Conservation (phyloP, 2,113 vertebrate genomes). For the Limanda limanda region DNA sequence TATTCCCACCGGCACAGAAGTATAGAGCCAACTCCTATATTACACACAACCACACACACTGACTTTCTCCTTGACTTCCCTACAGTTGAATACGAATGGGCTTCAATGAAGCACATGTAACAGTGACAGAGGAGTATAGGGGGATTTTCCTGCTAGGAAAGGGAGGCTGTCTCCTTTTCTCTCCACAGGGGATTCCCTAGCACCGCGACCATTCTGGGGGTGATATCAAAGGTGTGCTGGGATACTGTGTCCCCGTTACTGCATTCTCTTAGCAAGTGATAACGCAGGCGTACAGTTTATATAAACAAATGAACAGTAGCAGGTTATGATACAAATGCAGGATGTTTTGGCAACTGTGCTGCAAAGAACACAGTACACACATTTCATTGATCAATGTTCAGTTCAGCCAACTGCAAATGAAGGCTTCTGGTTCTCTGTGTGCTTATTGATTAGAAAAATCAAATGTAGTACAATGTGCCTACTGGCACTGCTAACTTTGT, state of each 20-base stretch:
- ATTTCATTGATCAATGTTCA: constrained; percentile 28
- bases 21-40: constrained; percentile 70
- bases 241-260: not conserved
- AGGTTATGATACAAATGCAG: constrained; percentile 3
- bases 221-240: constrained; percentile 15
- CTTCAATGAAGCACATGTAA: constrained; percentile 70
- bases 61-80: constrained; percentile 69
- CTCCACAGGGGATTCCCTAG: constrained; percentile 51
- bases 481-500: constrained; percentile 1
- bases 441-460: constrained; percentile 31
- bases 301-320: not conserved
- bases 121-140: constrained; percentile 46
- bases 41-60: constrained; percentile 53
- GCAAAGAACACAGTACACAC: not conserved
- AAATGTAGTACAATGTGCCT: not conserved
- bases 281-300: not conserved
- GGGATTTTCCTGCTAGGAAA: constrained; percentile 55
- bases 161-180: constrained; percentile 38
- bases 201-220: not conserved
- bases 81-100: constrained; percentile 67
- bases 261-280: not conserved
- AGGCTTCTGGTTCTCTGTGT: constrained; percentile 12
- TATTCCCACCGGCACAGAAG: constrained; percentile 75
- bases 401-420: constrained; percentile 15
- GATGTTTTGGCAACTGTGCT: not conserved